Conservation (phyloP, 2,888 invertebrate genomes). For the Tethea ocularis region DNA sequence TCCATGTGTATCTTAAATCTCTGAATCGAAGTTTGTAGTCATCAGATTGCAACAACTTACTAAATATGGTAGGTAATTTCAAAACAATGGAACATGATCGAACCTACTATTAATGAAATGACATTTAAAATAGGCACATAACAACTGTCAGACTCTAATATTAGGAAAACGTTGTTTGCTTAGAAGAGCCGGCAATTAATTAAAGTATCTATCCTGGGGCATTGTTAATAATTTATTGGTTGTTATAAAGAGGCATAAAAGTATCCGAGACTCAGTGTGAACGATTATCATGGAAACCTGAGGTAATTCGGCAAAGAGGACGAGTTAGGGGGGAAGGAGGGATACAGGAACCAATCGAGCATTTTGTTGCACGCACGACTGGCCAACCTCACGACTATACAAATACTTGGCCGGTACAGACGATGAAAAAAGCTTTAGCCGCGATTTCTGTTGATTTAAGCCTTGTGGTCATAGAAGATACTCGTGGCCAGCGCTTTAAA, state of each 20-base stretch:
- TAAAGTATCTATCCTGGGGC: not conserved
- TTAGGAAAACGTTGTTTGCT: no score
- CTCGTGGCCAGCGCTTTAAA: no score
- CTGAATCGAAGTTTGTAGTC: not conserved
- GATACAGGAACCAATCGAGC: constrained; percentile 62
- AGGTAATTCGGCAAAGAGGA: constrained; percentile 50
- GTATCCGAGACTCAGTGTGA: constrained; percentile 11
- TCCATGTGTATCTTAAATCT: no score
- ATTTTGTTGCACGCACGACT: constrained; percentile 76
- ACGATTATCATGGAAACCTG: constrained; percentile 32
- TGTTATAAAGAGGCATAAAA: not conserved
- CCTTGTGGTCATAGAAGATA: no score
- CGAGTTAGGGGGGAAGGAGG: constrained; percentile 34
- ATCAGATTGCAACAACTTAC: not conserved
- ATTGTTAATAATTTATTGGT: not conserved
- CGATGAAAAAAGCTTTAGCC: constrained; percentile 40
- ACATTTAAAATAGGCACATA: no score
- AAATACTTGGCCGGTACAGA: constrained; percentile 44
- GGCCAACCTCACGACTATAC: constrained; percentile 59
- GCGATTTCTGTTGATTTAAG: constrained; percentile 37
- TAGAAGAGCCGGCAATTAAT: no score
- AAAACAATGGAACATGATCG: not conserved
- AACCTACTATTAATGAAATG: no score
- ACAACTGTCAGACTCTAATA: no score
- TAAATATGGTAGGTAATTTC: not conserved